Evolutionary conservation across 2,113 vertebrate genomes (phyloP).

Genomic region (Chaetodon trifascialis): DNA sequence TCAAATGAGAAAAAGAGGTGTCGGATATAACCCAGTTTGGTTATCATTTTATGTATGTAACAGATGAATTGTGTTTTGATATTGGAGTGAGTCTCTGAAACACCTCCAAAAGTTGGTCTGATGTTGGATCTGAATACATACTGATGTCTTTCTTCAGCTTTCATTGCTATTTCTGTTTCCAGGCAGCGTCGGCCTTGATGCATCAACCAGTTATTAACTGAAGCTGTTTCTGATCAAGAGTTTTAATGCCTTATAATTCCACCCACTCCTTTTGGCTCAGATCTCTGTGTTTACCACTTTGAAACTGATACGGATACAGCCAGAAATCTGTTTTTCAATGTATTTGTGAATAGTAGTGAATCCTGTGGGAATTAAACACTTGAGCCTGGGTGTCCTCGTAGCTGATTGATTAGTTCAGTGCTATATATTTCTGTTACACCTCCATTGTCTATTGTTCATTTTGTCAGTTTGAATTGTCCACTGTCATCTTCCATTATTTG

Average conservation of each 20-base stretch:
- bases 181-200: background rate
- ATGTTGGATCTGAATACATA: background rate
- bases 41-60: background rate
- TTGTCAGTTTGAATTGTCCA: background rate
- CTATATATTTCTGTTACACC: background rate
- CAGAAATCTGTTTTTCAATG: background rate
- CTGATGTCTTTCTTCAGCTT: background rate
- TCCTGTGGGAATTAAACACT: background rate
- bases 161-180: slow-evolving; percentile 2
- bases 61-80: background rate
- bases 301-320: background rate
- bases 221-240: slow-evolving; percentile 45
- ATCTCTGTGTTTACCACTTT: slow-evolving; percentile 14
- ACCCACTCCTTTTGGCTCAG: slow-evolving; percentile 23
- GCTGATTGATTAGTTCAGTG: background rate
- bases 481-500: background rate
- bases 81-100: background rate
- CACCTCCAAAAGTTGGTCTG: background rate
- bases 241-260: slow-evolving; percentile 21
- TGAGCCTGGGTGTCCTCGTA: background rate
- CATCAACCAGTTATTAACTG: slow-evolving; percentile 43
- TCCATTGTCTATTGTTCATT: background rate
- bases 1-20: background rate
- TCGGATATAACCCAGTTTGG: background rate
- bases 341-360: background rate